Conservation (phyloP, 2,888 invertebrate species). For the Amphipoea oculea region DNA sequence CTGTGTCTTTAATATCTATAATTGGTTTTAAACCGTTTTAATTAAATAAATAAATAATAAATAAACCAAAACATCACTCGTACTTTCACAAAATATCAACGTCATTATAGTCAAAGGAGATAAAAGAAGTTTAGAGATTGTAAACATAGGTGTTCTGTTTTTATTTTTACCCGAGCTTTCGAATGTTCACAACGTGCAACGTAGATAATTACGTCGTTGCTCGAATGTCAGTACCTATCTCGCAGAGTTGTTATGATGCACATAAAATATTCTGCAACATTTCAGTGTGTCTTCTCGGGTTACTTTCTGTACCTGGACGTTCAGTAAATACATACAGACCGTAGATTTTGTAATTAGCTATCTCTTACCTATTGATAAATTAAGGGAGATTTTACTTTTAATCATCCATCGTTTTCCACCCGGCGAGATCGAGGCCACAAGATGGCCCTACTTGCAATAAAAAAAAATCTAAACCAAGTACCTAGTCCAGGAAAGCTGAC, state of each 20-base stretch:
- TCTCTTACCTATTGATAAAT: neutral
- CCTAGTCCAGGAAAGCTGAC: neutral
- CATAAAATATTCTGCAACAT: neutral
- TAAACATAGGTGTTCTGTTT: neutral
- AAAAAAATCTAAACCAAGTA: neutral
- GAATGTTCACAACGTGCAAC: neutral
- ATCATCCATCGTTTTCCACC: neutral
- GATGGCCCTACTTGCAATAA: too few species aligned
- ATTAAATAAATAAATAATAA: too few species aligned
- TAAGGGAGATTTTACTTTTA: neutral
- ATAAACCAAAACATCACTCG: neutral
- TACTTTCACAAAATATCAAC: neutral
- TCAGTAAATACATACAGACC: neutral
- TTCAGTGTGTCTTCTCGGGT: neutral
- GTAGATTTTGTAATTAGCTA: neutral
- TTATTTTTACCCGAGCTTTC: neutral
- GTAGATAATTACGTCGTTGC: neutral
- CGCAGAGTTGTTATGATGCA: neutral
- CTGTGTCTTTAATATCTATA: too few species aligned
- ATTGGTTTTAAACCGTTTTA: too few species aligned
- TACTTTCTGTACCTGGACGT: neutral
- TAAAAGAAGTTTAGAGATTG: neutral
- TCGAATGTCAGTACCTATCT: neutral
- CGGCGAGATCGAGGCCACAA: too few species aligned
- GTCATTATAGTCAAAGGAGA: neutral